Conservation (phyloP, 2,113 vertebrate genomes). For the Bothrops jararaca region DNA sequence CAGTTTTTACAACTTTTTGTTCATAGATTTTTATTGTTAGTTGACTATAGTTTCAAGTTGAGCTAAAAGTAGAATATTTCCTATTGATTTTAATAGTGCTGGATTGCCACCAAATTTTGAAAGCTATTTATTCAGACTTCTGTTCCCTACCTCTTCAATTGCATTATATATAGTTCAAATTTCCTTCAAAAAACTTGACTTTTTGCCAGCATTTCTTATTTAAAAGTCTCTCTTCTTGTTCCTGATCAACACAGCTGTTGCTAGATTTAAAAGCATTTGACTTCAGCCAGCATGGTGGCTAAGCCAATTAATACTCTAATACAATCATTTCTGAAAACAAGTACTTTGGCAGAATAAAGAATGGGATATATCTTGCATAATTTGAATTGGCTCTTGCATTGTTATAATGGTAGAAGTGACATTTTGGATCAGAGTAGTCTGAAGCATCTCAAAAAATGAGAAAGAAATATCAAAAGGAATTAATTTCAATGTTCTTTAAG, state of each 20-base stretch:
- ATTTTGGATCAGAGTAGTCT: slow-evolving; percentile 46
- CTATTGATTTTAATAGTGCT: not conserved
- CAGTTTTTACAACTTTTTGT: slow-evolving; percentile 51
- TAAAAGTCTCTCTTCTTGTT: slow-evolving; percentile 70
- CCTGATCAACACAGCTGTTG: slow-evolving; percentile 66
- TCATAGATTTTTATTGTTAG: slow-evolving; percentile 50
- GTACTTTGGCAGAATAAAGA: slow-evolving; percentile 53
- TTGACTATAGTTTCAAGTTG: slow-evolving; percentile 22
- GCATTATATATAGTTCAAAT: slow-evolving; percentile 58
- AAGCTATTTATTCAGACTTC: slow-evolving; percentile 61
- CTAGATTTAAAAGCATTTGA: slow-evolving; percentile 64
- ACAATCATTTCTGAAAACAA: slow-evolving; percentile 61
- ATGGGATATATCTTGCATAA: slow-evolving; percentile 51
- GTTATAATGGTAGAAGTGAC: slow-evolving; percentile 35
- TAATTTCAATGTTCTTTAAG: slow-evolving; percentile 65
- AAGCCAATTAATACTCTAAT: slow-evolving; percentile 60
- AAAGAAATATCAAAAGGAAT: slow-evolving; percentile 51
- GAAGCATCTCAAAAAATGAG: slow-evolving; percentile 47
- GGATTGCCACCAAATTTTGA: slow-evolving; percentile 21
- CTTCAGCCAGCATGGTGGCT: slow-evolving; percentile 60
- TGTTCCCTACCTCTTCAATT: slow-evolving; percentile 63
- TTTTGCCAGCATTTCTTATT: slow-evolving; percentile 68
- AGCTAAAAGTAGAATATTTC: not conserved
- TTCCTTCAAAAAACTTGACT: slow-evolving; percentile 64
- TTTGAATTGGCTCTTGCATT: slow-evolving; percentile 49